Base-by-base conservation (phyloP, 2,888 invertebrate genomes). In the Campopleginae sp. region DNA sequence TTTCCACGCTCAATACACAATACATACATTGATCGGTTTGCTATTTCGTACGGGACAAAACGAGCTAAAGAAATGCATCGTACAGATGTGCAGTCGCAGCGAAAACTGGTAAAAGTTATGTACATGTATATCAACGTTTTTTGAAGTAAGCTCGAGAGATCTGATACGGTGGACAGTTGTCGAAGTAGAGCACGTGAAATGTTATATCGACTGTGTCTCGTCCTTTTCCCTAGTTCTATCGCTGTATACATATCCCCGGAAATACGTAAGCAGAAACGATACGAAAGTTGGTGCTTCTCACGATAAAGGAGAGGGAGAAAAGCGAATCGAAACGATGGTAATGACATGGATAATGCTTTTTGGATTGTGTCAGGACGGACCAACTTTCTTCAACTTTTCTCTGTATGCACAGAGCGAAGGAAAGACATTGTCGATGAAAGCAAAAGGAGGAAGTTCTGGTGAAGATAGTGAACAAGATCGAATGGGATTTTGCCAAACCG, bases 291-390 rank as follows among this genome's bases (percentile, higher is more conserved):
- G 63, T 78, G 78, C 48, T 78, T 78, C 31, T 61, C 79, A 71
- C 48, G 54, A 48, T 54, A 54, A 65, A 54, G 61, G 38, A 48
- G 66, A 44, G 58, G 31, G 42, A 31, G 33, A 63, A 63, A n/a
- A 65, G 70, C 54, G 66, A 31, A 68, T 72, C 46, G 44, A 80
- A 77, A 85, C 77, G 85, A 84, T 84, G 82, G 84, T 86, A 87
- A 87, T 87, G 82, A 84, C 82, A 79, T 82, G 86, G 86, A 82
- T 86, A 87, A 86, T 86, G 86, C 84, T 86, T 86, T 85, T 85
- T 85, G 54, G 48, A 79, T 75, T 51, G 48, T 61, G 66, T 71
- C 54, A 71, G 61, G 76, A 65, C 66, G 65, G 58, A 66, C 75
- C 31, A 85, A 85, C 82, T 82, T 85, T 79, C 82, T 27, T 71